Percentiles rank a stretch among this genome's conserved stretches.
Conservation (phyloP, 2,797 vertebrate species). For the Microcaecilia unicolor region DNA sequence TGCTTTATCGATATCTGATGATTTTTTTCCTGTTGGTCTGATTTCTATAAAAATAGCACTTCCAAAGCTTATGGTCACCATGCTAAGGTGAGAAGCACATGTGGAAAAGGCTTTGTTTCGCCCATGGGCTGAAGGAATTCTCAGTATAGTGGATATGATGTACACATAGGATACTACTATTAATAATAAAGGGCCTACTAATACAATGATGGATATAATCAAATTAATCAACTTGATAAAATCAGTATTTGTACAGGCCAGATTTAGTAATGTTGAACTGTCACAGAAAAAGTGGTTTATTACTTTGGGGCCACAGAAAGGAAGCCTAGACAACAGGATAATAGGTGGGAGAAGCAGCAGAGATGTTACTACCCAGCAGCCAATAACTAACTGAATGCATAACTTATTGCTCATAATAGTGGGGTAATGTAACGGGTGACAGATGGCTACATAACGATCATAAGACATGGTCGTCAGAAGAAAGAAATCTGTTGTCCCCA, state of each 20-base stretch:
- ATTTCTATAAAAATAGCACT: constrained; percentile 1
- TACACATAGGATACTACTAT: neutral
- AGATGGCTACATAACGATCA: constrained; percentile 29
- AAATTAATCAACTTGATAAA: neutral
- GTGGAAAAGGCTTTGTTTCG: constrained; percentile 9
- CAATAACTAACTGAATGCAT: neutral
- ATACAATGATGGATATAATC: neutral
- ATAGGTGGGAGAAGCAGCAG: neutral
- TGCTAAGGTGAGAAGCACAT: neutral
- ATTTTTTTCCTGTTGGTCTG: neutral
- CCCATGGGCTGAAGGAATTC: neutral
- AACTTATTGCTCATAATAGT: constrained; percentile 16
- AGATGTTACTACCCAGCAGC: neutral
- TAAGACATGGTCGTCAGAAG: constrained; percentile 35
- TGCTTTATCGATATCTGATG: neutral
- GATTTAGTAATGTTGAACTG: neutral
- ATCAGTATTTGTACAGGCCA: neutral
- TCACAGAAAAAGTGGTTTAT: constrained; percentile 5
- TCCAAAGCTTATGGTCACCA: neutral
- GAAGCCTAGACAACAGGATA: neutral
- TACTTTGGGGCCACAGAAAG: neutral
- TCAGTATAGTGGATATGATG: neutral
- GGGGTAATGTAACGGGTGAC: constrained; percentile 29
- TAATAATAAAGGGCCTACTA: neutral
- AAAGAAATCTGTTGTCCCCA: constrained; percentile 26